A percentile compares a stretch with the other conserved stretches of the same genome.
Evolutionary conservation across 2,797 vertebrate genomes (phyloP).

Genomic region (Eurystomus glaucurus): DNA sequence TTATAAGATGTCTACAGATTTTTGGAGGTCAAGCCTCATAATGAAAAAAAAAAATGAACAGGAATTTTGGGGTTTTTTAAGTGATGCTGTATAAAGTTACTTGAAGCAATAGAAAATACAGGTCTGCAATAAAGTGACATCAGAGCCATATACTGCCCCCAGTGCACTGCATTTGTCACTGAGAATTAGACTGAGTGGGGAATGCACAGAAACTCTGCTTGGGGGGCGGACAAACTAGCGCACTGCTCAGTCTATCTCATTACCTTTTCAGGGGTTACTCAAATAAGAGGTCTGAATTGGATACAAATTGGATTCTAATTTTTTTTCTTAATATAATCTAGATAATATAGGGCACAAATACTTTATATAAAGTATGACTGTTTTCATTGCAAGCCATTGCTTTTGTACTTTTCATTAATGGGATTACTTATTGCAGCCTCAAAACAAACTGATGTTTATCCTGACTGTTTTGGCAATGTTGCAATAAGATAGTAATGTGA

Average conservation of each 20-base stretch:
- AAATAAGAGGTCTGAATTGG: background rate
- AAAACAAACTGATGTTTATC: background rate
- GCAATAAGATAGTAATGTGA: background rate
- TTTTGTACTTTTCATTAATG: background rate
- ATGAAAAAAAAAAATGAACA: background rate
- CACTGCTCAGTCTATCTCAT: background rate
- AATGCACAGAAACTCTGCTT: background rate
- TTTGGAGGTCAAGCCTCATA: background rate
- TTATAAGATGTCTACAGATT: background rate
- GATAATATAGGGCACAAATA: background rate
- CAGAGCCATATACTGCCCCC: background rate
- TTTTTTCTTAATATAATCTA: background rate
- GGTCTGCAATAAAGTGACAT: background rate
- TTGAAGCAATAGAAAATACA: background rate
- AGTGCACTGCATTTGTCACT: background rate
- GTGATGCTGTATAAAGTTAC: background rate
- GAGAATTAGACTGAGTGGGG: background rate
- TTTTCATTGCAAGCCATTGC: background rate
- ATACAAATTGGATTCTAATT: background rate
- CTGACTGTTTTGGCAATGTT: background rate
- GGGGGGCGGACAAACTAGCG: background rate
- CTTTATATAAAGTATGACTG: background rate
- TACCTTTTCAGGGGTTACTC: background rate
- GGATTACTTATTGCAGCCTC: background rate
- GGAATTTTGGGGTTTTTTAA: background rate